Percentiles rank a stretch among this genome's conserved stretches.
These are phyloP conservation scores for Danaus melanippus DNA, from an alignment of 1,140 invertebrate species.

Conservation along the genomic window DNA sequence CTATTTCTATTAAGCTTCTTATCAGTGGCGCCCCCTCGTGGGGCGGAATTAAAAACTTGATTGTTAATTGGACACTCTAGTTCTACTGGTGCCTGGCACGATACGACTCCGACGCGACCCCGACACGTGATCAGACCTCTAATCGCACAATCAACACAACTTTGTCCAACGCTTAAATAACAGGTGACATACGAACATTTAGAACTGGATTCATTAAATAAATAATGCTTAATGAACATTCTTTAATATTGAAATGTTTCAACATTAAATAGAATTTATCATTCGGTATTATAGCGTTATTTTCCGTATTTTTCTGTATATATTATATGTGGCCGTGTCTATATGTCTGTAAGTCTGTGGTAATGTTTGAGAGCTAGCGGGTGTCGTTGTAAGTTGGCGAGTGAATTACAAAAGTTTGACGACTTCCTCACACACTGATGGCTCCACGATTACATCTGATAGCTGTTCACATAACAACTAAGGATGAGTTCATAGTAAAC, in stretches of 20 bases:
- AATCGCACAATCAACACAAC: conserved; percentile 49
- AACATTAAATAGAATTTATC: too few species aligned
- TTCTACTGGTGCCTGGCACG: conserved; percentile 41
- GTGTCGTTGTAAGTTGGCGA: conserved; percentile 49
- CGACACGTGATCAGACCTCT: conserved; percentile 30
- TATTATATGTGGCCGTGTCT: conserved; percentile 11
- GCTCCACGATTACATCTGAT: too few species aligned
- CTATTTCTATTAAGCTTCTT: too few species aligned
- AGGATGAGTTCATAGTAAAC: too few species aligned
- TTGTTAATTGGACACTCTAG: conserved; percentile 34
- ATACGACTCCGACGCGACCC: conserved; percentile 23
- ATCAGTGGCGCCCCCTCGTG: neutral
- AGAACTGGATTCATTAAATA: too few species aligned
- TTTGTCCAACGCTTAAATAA: conserved; percentile 39
- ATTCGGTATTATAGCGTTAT: too few species aligned
- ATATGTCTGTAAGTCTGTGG: conserved; percentile 20
- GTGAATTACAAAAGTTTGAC: conserved; percentile 61
- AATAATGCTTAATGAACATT: too few species aligned
- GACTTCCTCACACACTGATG: conserved; percentile 28
- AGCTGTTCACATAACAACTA: too few species aligned
- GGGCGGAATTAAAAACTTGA: conserved; percentile 36
- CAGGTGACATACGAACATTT: too few species aligned
- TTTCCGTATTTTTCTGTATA: too few species aligned
- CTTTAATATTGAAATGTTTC: too few species aligned
- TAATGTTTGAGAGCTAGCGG: conserved; percentile 32